Evolutionary conservation across 1,140 invertebrate genomes (phyloP).

Genomic region (Zaprionus vittiger): DNA sequence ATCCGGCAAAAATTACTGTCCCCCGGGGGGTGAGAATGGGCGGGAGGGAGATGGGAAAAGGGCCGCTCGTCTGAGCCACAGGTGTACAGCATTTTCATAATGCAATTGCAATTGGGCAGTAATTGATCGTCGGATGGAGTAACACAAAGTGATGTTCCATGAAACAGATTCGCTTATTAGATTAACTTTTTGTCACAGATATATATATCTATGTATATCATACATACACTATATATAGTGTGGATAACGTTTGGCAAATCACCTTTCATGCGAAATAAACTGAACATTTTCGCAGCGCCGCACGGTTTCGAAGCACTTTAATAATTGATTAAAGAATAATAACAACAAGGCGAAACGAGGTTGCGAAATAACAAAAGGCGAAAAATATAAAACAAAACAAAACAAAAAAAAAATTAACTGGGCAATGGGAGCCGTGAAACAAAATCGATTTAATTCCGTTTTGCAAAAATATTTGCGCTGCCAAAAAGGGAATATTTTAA

Average conservation of each 20-base stretch:
- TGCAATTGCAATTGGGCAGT: constrained; percentile 27
- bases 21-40: not conserved
- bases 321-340: constrained; percentile 75
- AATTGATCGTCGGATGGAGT: constrained; percentile 3
- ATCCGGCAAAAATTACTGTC: not conserved
- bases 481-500: constrained; percentile 73
- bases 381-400: constrained; percentile 20
- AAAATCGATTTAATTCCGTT: constrained; percentile 55
- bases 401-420: constrained; percentile 40
- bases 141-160: not conserved
- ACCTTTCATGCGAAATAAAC: constrained; percentile 6
- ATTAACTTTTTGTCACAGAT: constrained; percentile 4
- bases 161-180: constrained; percentile 13
- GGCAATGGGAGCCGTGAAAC: constrained; percentile 8
- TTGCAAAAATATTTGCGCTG: constrained; percentile 63
- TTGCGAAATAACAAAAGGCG: constrained; percentile 18
- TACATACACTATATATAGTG: not conserved
- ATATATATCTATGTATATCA: not conserved
- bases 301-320: constrained; percentile 43
- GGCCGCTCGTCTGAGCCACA: not conserved
- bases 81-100: constrained; percentile 18
- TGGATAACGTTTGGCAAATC: not conserved
- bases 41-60: too few relatives aligned
- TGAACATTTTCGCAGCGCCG: not conserved
- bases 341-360: constrained; percentile 29